Evolutionary conservation across 2,113 vertebrate genomes (phyloP).

Genomic region (Macroglossus sobrinus): DNA sequence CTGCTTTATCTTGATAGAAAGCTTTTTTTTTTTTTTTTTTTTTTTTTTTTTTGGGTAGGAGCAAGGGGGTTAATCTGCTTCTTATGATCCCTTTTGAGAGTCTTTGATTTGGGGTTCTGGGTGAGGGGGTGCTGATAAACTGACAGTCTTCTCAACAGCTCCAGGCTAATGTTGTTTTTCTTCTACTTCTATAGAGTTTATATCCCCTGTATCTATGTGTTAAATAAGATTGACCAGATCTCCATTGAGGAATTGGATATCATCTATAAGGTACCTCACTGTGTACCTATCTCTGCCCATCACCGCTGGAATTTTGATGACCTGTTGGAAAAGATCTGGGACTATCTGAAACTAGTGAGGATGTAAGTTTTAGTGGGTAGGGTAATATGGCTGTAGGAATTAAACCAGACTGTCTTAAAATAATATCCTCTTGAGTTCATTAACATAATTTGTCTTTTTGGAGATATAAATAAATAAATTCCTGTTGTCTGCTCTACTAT

Average conservation of each 20-base stretch:
- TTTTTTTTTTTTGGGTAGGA: background rate
- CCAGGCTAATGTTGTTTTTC: background rate
- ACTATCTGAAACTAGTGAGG: constrained; percentile 95
- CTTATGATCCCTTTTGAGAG: background rate
- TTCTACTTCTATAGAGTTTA: constrained; percentile 88
- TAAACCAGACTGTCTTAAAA: background rate
- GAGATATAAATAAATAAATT: background rate
- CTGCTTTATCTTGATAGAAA: background rate
- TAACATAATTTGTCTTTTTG: background rate
- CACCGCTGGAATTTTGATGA: constrained; percentile 99
- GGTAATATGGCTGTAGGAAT: background rate
- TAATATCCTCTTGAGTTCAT: background rate
- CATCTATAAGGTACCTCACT: constrained; percentile 98
- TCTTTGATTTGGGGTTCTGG: background rate
- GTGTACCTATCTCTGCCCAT: constrained; percentile 98
- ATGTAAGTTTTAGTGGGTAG: constrained; percentile 87
- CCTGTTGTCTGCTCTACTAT: background rate
- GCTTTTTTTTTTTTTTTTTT: background rate
- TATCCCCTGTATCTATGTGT: constrained; percentile 97
- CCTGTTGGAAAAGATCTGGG: constrained; percentile 96
- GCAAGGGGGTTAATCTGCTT: background rate
- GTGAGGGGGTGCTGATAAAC: background rate
- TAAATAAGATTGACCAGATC: constrained; percentile 99
- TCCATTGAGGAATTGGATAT: constrained; percentile 98
- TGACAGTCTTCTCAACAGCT: background rate